Evolutionary conservation across 2,797 vertebrate species (phyloP), one percentile per base, ranked within the genome.

Genomic region (Urocyon cinereoargenteus): DNA sequence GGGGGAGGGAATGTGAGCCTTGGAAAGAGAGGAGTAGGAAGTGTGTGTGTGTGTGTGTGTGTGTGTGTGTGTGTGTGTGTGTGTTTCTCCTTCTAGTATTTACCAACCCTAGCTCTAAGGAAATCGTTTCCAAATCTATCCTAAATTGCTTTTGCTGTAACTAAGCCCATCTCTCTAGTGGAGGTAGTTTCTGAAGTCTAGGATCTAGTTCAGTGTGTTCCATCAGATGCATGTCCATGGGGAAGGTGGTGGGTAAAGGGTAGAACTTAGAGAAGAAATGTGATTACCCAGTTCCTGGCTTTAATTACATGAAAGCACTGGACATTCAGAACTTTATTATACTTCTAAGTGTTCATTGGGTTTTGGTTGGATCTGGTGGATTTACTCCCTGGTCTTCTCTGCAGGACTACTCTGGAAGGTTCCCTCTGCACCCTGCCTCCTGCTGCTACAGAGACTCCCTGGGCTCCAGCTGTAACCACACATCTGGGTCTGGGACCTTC

Each of bases 271-370:
- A 83, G 82, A 64, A 89, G 68, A 93, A 88, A 72, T 49, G 90
- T 93, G 85, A 93, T 59, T 73, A 90, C 51, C 21, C 53, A 66
- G 90, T 87, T 95, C 57, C 95, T 98, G 96, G 94, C 64, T 97
- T 97, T 97, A 97, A 96, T 97, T 97, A 97, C 88, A 82, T 1
- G 0, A 89, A 91, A 97, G 66, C 59, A 94, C 81, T 85, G 89
- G 82, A 85, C 84, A 97, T 90, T 84, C 75, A 95, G 92, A 97
- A 90, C 82, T 87, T 97, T 94, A 90, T 96, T 90, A 97, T 96
- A 92, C 86, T 89, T 40, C 49, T 78, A 28, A 91, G 78, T 95
- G 94, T 96, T 84, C 72, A 40, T 15, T 45, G 11, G 82, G 81
- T 57, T 24, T 93, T 81, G 95, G 90, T 91, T 89, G 83, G 83